A percentile compares a stretch with the other conserved stretches of the same genome.
Evolutionary conservation across 1,140 invertebrate species (phyloP).

Genomic region (Orchestia grillus): DNA sequence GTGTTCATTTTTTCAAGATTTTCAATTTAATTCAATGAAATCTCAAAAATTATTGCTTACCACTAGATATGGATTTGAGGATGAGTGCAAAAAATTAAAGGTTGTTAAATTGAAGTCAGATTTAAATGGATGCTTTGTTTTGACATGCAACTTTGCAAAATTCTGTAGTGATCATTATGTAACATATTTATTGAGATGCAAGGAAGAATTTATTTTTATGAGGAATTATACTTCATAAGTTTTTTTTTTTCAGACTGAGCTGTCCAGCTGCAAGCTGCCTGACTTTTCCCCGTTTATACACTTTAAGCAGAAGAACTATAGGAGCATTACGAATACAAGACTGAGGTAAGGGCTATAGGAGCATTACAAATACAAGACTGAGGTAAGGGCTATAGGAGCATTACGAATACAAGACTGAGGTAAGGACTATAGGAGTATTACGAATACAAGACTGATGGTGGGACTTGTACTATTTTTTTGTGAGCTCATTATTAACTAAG

Average conservation of each 20-base stretch:
- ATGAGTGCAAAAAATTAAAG: no score
- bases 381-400: background rate
- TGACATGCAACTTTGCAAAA: no score
- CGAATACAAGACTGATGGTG: slow-evolving; percentile 45
- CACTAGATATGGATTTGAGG: background rate
- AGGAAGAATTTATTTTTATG: background rate
- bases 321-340: slow-evolving; percentile 21
- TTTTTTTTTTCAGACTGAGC: slow-evolving; percentile 5
- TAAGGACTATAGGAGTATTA: background rate
- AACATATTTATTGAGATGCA: background rate
- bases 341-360: background rate
- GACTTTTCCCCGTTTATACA: background rate
- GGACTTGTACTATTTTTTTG: background rate
- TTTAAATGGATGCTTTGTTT: no score
- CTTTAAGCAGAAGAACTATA: slow-evolving; percentile 14
- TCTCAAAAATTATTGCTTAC: no score
- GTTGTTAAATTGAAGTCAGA: no score
- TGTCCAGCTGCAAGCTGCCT: background rate
- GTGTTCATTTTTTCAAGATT: no score
- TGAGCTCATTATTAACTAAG: background rate
- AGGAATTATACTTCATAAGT: background rate
- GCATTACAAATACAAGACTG: slow-evolving; percentile 30
- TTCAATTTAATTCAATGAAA: no score
- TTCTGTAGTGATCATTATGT: no score
- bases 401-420: no score